phyloP scores from a whole-genome alignment of 37 sponge, comb jelly and placozoan species.

The Agelas oroides region DNA sequence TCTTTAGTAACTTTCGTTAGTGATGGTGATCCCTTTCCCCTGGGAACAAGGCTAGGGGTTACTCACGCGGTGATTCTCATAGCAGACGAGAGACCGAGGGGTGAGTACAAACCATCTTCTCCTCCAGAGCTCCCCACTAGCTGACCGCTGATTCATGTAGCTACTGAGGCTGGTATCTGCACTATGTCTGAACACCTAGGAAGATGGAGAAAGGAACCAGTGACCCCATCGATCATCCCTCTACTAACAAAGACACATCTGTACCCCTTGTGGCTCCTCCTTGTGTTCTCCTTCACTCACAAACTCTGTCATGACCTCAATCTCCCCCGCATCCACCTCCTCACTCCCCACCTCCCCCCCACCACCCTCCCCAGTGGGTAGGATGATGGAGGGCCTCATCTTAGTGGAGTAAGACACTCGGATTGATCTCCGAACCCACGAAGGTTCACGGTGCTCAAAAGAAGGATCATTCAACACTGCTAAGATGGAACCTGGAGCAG shows the following conservation, averaged over 20 bases:
- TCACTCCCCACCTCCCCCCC: not conserved
- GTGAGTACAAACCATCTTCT: constrained; percentile 68
- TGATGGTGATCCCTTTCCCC: no score
- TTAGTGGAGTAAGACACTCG: not conserved
- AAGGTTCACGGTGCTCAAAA: constrained; percentile 36
- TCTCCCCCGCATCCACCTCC: constrained; percentile 5
- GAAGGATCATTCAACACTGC: constrained; percentile 38
- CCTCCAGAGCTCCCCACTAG: constrained; percentile 34
- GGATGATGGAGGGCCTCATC: no score
- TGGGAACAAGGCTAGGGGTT: no score
- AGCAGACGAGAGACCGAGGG: constrained; percentile 51
- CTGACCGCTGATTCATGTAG: constrained; percentile 44
- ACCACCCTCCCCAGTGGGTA: no score
- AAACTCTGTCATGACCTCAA: constrained; percentile 1
- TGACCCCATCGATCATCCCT: no score
- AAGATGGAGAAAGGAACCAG: no score
- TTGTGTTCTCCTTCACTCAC: not conserved
- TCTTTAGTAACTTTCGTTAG: no score
- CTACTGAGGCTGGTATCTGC: constrained; percentile 39
- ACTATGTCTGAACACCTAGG: no score
- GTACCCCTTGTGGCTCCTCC: not conserved
- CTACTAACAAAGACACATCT: no score
- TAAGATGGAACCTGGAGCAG: constrained; percentile 9
- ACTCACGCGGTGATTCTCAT: constrained; percentile 39
- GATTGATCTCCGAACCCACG: constrained; percentile 44